Base-by-base conservation (phyloP, 2,113 vertebrate species). In the Macroglossus sobrinus region DNA sequence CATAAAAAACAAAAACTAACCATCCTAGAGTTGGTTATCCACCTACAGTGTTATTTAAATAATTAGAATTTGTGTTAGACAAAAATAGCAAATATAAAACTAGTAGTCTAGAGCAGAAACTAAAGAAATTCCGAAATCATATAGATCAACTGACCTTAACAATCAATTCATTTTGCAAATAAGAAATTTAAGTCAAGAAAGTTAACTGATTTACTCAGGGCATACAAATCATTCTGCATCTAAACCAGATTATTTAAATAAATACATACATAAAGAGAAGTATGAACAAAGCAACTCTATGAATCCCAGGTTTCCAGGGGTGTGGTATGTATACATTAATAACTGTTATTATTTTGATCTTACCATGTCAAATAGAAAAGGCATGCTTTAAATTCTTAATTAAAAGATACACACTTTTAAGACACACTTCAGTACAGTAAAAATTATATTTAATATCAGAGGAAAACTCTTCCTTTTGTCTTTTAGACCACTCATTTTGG, bases 61-160 rank as follows among this genome's bases (percentile, higher is more conserved):
- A 4, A 61, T 33, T 68, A 72, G 40, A 28, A 79, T 93, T 78
- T 94, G 14, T 87, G 15, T 79, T 96, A 92, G 19, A 75, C 50
- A 97, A 69, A 72, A 22, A 86, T 24, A 63, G 92, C 76, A 96
- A 28, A 75, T 78, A 4, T n/a, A 90, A 87, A 87, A 92, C 19
- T 19, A 79, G 24, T 72, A 55, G 63, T 33, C 45, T 40, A 80
- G 53, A 38, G 5, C 18, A 87, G 28, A 94, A 93, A 45, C 28
- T 66, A 71, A 80, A 93, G 26, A 84, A 75, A 43, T 64, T 11
- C 33, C 47, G 11, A 76, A 74, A 21, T 18, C 14, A 76, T 22
- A 26, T 12, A 69, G 21, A 4, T 94, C 43, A 74, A 80, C 7
- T 2, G 15, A 57, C 24, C 21, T 81, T 64, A 59, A 8, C 18